Base-by-base conservation (phyloP, 2,888 invertebrate species). In the Calameuta filiformis region DNA sequence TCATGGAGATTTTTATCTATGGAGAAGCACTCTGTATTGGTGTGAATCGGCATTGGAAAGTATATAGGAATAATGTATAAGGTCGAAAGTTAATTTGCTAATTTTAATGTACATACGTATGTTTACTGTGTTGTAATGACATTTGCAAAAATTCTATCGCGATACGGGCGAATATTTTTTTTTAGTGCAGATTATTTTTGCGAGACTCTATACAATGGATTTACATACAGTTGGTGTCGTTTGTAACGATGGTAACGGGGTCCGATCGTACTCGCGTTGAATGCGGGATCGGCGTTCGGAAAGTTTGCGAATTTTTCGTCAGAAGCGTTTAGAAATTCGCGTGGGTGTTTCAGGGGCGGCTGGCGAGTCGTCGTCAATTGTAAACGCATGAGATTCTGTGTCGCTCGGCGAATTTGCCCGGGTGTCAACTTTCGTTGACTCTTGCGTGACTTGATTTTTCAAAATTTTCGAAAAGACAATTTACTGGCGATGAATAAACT, bases 301-400 rank as follows among this genome's bases (percentile, higher is more conserved):
- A 73, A 77, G 3, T 2, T 71, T 31, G 71, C 73, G 78, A 79
- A 77, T 79, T 81, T 82, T 85, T 79, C 80, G 75, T 23, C 76
- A 78, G 84, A 85, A 84, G 77, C 77, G 79, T 77, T 84, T 82
- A 83, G 80, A 80, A 82, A 82, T 83, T 82, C 81, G 81, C 76
- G 81, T 81, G 74, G 71, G 73, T 78, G 79, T 85, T 76, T 75
- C 35, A 35, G 76, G 76, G 73, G 35, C 35, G 73, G 40, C 68
- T 31, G 77, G 82, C 82, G 81, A 83, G 80, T 84, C 83, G 83
- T 82, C 81, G 76, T 34, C 77, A 40, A 56, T 56, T 56, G 40
- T 56, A 56, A 56, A 23, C 40, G 40, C 6, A 15, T 15, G 15
- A 40, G 4, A 40, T 15, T 23, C 9, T 9, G 40, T 40, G 40